Conservation (phyloP, 2,888 invertebrate species). For the Cylloceria caligata region DNA sequence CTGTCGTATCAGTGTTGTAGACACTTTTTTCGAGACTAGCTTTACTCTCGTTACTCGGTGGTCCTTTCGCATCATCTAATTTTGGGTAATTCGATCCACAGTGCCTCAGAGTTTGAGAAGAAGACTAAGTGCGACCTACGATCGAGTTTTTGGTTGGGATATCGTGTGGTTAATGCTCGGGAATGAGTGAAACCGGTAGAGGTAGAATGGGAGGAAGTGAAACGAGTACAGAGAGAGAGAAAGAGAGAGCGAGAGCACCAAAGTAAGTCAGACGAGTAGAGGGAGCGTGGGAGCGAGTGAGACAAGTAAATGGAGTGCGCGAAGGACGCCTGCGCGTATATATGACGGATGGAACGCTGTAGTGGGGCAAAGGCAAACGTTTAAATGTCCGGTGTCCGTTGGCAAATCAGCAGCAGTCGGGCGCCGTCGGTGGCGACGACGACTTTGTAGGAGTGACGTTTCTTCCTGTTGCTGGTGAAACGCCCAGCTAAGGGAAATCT, state of each 20-base stretch:
- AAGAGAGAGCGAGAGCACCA: slow-evolving; percentile 2
- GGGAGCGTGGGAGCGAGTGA: background rate
- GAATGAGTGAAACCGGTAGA: background rate
- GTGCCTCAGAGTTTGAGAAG: slow-evolving; percentile 42
- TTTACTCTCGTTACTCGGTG: slow-evolving; percentile 21
- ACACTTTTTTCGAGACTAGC: slow-evolving; percentile 9
- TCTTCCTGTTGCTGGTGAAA: background rate
- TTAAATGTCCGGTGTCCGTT: slow-evolving; percentile 57
- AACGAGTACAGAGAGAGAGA: background rate
- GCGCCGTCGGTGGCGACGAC: slow-evolving; percentile 2
- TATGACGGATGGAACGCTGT: slow-evolving; percentile 14
- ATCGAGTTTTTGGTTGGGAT: slow-evolving; percentile 6
- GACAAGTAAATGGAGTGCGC: too few species aligned
- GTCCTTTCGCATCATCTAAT: slow-evolving; percentile 29
- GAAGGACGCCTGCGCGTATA: background rate
- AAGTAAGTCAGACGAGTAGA: slow-evolving; percentile 2
- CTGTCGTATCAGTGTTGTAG: slow-evolving; percentile 59
- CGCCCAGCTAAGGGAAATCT: background rate
- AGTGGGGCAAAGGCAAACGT: slow-evolving; percentile 46
- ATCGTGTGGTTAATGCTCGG: background rate
- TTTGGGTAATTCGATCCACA: slow-evolving; percentile 56
- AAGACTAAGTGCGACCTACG: slow-evolving; percentile 24
- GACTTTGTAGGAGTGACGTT: background rate
- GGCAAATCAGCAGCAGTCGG: slow-evolving; percentile 38
- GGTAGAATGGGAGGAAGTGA: background rate